phyloP scores from a whole-genome alignment of 2,797 vertebrate species.

The Alectoris magna region DNA sequence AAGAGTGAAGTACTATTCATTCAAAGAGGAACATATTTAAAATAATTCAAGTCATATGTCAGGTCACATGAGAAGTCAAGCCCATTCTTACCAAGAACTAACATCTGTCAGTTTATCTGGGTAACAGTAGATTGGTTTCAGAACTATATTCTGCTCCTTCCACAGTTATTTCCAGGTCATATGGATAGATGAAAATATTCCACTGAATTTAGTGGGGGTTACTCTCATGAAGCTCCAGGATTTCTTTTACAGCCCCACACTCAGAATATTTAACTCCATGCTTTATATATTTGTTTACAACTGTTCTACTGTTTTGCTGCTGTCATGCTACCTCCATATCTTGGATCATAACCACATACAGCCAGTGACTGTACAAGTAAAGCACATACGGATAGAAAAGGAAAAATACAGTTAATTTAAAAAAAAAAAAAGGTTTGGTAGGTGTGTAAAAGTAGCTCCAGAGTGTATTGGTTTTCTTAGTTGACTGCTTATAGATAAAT shows the following conservation, averaged over 20 bases:
- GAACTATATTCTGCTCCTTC: background rate
- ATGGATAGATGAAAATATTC: constrained; percentile 6
- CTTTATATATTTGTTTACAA: constrained; percentile 9
- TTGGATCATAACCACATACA: background rate
- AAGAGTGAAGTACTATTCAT: background rate
- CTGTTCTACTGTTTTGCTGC: background rate
- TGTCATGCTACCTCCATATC: background rate
- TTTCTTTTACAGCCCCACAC: background rate
- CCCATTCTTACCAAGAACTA: constrained; percentile 56
- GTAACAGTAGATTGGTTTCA: constrained; percentile 33
- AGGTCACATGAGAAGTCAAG: constrained; percentile 54
- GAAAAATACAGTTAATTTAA: background rate
- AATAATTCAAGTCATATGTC: constrained; percentile 37
- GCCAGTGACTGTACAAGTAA: background rate
- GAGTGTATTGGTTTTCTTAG: background rate
- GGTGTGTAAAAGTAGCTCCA: background rate
- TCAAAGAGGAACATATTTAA: constrained; percentile 42
- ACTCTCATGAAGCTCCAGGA: background rate
- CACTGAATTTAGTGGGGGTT: background rate
- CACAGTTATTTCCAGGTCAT: background rate
- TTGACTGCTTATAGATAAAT: background rate
- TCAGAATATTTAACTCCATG: background rate
- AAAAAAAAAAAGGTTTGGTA: background rate
- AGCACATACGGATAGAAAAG: background rate
- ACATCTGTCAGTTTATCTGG: constrained; percentile 41